Conservation (phyloP, 2,888 invertebrate species). For the Vandiemenella viatica region DNA sequence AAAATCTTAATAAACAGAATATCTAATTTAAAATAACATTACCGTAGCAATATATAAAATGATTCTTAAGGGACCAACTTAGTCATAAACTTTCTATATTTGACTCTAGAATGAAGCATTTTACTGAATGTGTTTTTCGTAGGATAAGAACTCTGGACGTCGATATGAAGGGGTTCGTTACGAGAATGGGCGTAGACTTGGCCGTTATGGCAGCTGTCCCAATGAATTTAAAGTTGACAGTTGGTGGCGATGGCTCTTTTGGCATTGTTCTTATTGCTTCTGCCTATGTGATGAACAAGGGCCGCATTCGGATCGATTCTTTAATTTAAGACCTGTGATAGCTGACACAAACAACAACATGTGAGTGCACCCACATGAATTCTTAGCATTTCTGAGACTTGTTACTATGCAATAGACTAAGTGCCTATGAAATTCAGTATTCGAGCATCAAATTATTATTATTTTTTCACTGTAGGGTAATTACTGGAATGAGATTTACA, state of each 20-base stretch:
- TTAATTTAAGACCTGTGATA: slow-evolving; percentile 50
- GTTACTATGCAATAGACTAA: too few relatives aligned
- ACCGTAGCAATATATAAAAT: neutral
- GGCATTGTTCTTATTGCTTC: slow-evolving; percentile 77
- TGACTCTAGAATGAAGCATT: too few relatives aligned
- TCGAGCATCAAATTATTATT: neutral
- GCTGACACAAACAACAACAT: slow-evolving; percentile 24
- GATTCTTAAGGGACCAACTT: too few relatives aligned
- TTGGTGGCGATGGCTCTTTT: slow-evolving; percentile 83
- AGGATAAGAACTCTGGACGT: slow-evolving; percentile 16
- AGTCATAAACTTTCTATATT: too few relatives aligned
- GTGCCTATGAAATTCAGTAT: neutral
- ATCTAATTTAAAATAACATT: neutral
- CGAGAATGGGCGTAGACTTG: slow-evolving; percentile 42
- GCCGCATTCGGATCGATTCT: slow-evolving; percentile 58
- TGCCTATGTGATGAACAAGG: slow-evolving; percentile 70
- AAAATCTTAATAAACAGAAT: too few relatives aligned
- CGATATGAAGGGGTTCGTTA: slow-evolving; percentile 26
- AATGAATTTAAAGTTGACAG: slow-evolving; percentile 48
- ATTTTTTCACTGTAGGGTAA: slow-evolving; percentile 39
- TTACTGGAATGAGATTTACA: slow-evolving; percentile 60
- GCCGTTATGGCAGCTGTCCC: slow-evolving; percentile 39
- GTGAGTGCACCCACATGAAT: slow-evolving; percentile 19
- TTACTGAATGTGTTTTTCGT: too few relatives aligned
- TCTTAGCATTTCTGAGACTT: too few relatives aligned